These are phyloP conservation scores for Xanthostigma xanthostigma DNA, from an alignment of 2,888 invertebrate species.

Conservation along the genomic window DNA sequence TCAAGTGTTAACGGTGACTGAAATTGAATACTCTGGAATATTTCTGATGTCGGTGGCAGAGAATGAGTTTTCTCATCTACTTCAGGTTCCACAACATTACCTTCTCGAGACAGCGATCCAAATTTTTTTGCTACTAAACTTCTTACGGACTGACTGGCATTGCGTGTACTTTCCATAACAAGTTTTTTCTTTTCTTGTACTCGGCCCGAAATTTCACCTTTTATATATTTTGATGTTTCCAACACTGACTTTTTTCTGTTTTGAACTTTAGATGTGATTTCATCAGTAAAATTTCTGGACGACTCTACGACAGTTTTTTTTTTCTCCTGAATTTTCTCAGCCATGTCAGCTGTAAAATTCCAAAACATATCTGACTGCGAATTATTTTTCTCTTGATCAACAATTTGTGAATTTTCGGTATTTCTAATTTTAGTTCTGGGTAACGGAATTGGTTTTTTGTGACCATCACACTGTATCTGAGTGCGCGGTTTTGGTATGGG, in stretches of 20 bases:
- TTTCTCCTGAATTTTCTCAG: constrained; percentile 21
- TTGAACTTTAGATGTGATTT: constrained; percentile 31
- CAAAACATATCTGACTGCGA: no score
- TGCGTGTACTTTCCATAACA: constrained; percentile 46
- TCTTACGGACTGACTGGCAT: constrained; percentile 33
- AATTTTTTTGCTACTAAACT: constrained; percentile 23
- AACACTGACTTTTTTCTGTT: constrained; percentile 33
- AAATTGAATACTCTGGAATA: constrained; percentile 50
- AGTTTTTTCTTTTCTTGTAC: constrained; percentile 36
- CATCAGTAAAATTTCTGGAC: constrained; percentile 28
- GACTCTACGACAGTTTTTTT: constrained; percentile 31
- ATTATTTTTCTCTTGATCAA: no score
- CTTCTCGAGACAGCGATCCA: constrained; percentile 12
- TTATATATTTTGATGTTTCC: constrained; percentile 33
- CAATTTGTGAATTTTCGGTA: no score
- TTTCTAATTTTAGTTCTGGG: constrained; percentile 1
- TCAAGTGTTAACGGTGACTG: constrained; percentile 41
- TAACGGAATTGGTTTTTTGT: constrained; percentile 4
- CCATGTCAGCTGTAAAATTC: constrained; percentile 1
- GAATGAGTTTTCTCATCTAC: constrained; percentile 16
- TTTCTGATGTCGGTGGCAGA: constrained; percentile 20
- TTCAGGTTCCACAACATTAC: constrained; percentile 9
- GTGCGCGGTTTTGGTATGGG: constrained; percentile 4
- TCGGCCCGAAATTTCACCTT: constrained; percentile 31
- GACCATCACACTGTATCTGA: neutral